Conservation (phyloP, 30 jellyfish, hydroid and myxozoan genomes). For the Rhopilema esculentum region DNA sequence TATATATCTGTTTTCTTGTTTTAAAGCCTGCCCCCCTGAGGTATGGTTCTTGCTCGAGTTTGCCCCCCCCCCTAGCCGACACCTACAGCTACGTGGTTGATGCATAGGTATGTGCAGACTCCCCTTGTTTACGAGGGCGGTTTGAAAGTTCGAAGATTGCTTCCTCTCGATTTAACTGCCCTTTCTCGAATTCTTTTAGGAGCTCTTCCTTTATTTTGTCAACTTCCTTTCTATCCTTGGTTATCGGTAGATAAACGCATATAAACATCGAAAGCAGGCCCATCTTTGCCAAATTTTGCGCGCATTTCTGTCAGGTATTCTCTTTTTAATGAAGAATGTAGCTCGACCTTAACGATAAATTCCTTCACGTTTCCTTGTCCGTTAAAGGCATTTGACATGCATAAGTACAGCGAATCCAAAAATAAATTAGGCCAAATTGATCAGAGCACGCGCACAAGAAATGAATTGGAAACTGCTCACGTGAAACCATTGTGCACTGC, state of each 20-base stretch:
- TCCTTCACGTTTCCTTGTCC: not conserved
- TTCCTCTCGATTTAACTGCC: too few relatives aligned
- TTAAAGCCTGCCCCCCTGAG: too few relatives aligned
- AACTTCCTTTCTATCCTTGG: not conserved
- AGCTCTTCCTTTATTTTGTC: constrained; percentile 4
- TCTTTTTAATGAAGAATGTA: not conserved
- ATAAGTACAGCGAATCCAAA: too few relatives aligned
- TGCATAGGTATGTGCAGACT: constrained; percentile 52
- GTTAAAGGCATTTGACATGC: too few relatives aligned
- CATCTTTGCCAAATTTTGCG: constrained; percentile 10
- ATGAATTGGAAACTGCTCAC: too few relatives aligned
- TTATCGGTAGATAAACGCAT: not conserved
- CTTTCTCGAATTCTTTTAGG: constrained; percentile 15
- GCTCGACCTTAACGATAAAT: constrained; percentile 1
- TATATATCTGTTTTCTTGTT: too few relatives aligned
- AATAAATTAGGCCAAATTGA: too few relatives aligned
- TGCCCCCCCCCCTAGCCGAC: too few relatives aligned
- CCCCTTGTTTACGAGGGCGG: constrained; percentile 33
- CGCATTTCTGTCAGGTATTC: not conserved
- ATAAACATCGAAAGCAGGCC: constrained; percentile 22
- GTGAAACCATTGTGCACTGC: too few relatives aligned
- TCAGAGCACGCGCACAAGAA: too few relatives aligned
- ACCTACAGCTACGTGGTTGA: too few relatives aligned
- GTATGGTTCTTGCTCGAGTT: too few relatives aligned
- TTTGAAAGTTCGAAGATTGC: not conserved